phyloP scores from a whole-genome alignment of 2,888 invertebrate genomes.

The Odontothrips loti region DNA sequence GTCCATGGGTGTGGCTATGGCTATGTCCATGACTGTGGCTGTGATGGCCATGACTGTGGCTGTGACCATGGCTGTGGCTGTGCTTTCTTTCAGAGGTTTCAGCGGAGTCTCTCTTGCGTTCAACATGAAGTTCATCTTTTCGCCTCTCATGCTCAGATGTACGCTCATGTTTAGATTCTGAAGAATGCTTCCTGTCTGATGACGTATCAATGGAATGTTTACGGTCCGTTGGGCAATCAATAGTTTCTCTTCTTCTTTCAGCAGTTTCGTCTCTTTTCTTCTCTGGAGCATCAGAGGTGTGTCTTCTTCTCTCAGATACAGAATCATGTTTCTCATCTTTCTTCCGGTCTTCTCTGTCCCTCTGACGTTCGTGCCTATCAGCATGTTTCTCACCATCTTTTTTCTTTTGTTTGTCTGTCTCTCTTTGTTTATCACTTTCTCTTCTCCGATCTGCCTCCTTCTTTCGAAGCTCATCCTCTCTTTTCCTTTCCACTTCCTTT shows the following conservation, averaged over 20 bases:
- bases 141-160: conserved; percentile 1
- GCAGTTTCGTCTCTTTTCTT: conserved; percentile 37
- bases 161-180: neutral
- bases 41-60: conserved; percentile 32
- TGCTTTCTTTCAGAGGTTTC: conserved; percentile 34
- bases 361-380: conserved; percentile 42
- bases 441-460: conserved; percentile 48
- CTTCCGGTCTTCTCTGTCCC: conserved; percentile 41
- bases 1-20: conserved; percentile 34
- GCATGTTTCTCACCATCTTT: conserved; percentile 46
- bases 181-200: neutral
- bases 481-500: conserved; percentile 52
- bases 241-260: conserved; percentile 35
- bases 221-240: conserved; percentile 22
- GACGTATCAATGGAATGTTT: conserved; percentile 13
- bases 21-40: conserved; percentile 5
- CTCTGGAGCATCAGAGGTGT: conserved; percentile 31
- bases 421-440: conserved; percentile 42
- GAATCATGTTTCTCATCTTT: conserved; percentile 38
- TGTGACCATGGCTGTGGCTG: conserved; percentile 27
- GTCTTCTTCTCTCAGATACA: conserved; percentile 30
- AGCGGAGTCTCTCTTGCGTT: conserved; percentile 34
- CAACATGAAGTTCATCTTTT: conserved; percentile 34
- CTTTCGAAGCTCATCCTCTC: conserved; percentile 41
- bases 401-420: conserved; percentile 44